A percentile compares a stretch with the other conserved stretches of the same genome.
Conservation (phyloP, 2,113 vertebrate genomes). For the Taurulus bubalis region DNA sequence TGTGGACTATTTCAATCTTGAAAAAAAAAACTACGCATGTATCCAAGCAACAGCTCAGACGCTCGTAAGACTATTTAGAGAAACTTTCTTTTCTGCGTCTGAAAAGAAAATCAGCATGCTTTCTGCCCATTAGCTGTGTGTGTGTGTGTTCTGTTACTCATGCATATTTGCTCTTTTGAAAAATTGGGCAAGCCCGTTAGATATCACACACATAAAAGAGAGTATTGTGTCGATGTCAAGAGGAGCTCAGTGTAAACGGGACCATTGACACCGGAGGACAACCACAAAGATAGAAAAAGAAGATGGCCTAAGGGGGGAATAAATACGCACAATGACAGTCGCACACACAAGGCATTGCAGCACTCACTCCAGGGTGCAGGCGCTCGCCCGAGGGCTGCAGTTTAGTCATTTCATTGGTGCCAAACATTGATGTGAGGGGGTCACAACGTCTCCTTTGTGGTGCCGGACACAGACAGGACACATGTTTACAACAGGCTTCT, state of each 20-base stretch:
- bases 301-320: slow-evolving; percentile 44
- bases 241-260: slow-evolving; percentile 24
- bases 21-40: neutral
- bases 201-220: slow-evolving; percentile 29
- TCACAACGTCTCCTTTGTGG: slow-evolving; percentile 25
- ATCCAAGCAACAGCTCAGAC: slow-evolving; percentile 5
- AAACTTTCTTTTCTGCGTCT: neutral
- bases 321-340: neutral
- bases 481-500: slow-evolving; percentile 15
- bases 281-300: slow-evolving; percentile 17
- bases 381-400: slow-evolving; percentile 35
- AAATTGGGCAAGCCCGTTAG: neutral
- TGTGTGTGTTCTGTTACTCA: neutral
- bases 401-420: slow-evolving; percentile 43
- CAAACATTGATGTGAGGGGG: slow-evolving; percentile 35
- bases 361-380: neutral
- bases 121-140: neutral
- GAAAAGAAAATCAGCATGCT: slow-evolving; percentile 7
- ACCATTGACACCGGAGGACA: slow-evolving; percentile 31
- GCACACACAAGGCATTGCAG: slow-evolving; percentile 8
- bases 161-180: slow-evolving; percentile 18
- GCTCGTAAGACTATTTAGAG: neutral
- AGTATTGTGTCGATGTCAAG: slow-evolving; percentile 35
- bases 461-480: neutral
- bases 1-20: slow-evolving; percentile 10